A percentile compares a stretch with the other conserved stretches of the same genome.
Conservation (phyloP, 1,140 invertebrate species). For the Drosophila oshimai region DNA sequence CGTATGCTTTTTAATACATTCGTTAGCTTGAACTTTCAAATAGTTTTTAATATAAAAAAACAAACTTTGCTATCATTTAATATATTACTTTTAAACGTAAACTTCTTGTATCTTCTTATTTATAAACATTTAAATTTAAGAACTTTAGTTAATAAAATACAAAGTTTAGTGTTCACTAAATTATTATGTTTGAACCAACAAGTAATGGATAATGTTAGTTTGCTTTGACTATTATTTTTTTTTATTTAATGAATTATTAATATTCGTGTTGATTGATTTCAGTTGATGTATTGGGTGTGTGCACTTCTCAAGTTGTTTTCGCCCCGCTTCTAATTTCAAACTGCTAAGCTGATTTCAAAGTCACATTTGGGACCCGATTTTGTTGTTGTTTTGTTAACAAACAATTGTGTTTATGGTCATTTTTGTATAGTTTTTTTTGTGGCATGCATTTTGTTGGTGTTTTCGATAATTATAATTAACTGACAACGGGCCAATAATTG, state of each 20-base stretch:
- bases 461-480: constrained; percentile 59
- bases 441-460: constrained; percentile 35
- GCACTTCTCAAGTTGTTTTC: constrained; percentile 19
- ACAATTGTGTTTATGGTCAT: constrained; percentile 28
- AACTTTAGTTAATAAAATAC: no score
- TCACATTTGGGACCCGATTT: constrained; percentile 16
- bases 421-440: constrained; percentile 1
- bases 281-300: constrained; percentile 24
- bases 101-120: no score
- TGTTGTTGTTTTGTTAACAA: constrained; percentile 7
- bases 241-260: constrained; percentile 13
- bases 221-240: constrained; percentile 6
- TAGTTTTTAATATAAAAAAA: no score
- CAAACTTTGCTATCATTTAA: no score
- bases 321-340: constrained; percentile 34
- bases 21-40: no score
- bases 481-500: constrained; percentile 58
- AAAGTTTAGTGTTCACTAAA: not conserved
- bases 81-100: no score
- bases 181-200: no score
- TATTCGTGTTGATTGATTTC: constrained; percentile 23
- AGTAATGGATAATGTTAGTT: not conserved
- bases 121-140: no score
- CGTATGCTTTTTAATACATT: no score
- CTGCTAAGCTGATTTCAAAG: constrained; percentile 43